Conservation (phyloP, 2,113 vertebrate species). For the Psittacula cyanocephala region DNA sequence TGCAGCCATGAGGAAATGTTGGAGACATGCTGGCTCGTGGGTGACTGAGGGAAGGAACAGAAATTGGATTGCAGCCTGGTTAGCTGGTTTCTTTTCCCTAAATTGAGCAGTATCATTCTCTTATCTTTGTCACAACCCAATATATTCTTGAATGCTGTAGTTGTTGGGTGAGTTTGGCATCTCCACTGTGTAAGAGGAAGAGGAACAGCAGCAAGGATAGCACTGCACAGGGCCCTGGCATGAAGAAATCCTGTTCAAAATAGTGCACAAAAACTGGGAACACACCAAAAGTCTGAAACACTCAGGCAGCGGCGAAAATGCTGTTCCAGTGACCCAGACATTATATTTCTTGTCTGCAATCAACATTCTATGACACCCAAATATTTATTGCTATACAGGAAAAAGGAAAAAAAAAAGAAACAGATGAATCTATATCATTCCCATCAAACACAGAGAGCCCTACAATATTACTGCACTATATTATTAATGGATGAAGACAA, state of each 20-base stretch:
- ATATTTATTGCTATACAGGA: not conserved
- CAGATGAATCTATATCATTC: accelerated
- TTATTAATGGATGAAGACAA: not conserved
- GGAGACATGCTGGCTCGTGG: accelerated
- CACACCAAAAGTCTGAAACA: not conserved
- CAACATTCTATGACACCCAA: not conserved
- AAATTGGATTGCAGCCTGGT: not conserved
- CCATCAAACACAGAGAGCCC: not conserved
- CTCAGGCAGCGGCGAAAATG: not conserved
- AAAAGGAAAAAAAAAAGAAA: not conserved
- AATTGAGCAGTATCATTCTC: too few species aligned
- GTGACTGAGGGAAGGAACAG: not conserved
- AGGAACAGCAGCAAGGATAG: not conserved
- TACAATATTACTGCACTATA: not conserved
- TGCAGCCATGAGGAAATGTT: accelerated
- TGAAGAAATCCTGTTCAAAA: not conserved
- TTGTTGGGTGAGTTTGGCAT: accelerated
- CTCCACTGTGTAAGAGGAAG: not conserved
- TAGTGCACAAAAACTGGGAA: not conserved
- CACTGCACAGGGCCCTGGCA: accelerated
- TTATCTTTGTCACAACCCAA: accelerated
- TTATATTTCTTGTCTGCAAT: not conserved
- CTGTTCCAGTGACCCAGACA: not conserved
- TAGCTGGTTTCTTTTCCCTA: not conserved
- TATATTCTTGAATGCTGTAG: not conserved